Percentiles rank a stretch among this genome's conserved stretches.
These are phyloP conservation scores for Asarcornis scutulata DNA, from an alignment of 2,113 vertebrate genomes.

Conservation along the genomic window DNA sequence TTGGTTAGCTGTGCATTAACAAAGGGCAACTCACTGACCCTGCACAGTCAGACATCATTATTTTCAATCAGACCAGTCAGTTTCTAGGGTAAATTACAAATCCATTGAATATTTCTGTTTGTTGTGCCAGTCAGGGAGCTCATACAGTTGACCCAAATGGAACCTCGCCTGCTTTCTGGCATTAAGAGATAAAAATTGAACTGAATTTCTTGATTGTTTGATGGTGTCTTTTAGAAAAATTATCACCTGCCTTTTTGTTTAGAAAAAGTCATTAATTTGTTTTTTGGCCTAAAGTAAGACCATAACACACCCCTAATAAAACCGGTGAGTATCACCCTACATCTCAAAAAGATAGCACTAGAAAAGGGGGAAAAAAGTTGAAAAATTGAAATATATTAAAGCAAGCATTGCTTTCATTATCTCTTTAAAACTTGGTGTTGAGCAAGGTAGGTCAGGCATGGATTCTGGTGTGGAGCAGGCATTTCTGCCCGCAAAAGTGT, in stretches of 20 bases:
- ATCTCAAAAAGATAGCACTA: background rate
- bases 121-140: slow-evolving; percentile 33
- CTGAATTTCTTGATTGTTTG: slow-evolving; percentile 58
- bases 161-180: slow-evolving; percentile 33
- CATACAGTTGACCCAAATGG: slow-evolving; percentile 35
- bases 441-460: background rate
- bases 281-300: background rate
- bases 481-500: background rate
- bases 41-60: slow-evolving; percentile 31
- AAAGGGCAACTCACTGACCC: slow-evolving; percentile 22
- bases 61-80: slow-evolving; percentile 56
- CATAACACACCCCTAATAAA: background rate
- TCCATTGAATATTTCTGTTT: slow-evolving; percentile 50
- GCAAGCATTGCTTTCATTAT: background rate
- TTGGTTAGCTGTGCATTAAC: slow-evolving; percentile 55
- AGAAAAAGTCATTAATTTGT: background rate
- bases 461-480: background rate
- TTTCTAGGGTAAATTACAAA: slow-evolving; percentile 70
- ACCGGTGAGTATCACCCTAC: background rate
- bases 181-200: slow-evolving; percentile 68
- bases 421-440: background rate
- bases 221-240: slow-evolving; percentile 14
- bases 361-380: background rate
- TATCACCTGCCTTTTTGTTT: slow-evolving; percentile 27
- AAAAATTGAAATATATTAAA: background rate